Evolutionary conservation across 2,797 vertebrate genomes (phyloP).

Genomic region (Enteromius paludinosus): DNA sequence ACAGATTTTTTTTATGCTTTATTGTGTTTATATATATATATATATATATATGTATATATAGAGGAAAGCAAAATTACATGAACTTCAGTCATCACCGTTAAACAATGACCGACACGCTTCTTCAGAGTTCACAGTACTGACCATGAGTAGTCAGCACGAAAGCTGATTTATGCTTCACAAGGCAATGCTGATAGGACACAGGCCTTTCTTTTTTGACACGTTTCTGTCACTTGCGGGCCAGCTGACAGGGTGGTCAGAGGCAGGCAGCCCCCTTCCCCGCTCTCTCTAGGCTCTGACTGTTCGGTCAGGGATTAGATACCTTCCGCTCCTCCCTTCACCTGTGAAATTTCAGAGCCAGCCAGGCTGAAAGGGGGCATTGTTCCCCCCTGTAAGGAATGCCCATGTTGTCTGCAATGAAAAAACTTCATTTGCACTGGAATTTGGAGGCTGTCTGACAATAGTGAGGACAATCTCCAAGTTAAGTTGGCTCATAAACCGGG

Average conservation of each 20-base stretch:
- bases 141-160: background rate
- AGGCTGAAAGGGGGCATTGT: slow-evolving; percentile 95
- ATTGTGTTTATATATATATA: background rate
- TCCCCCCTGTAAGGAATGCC: slow-evolving; percentile 88
- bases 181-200: slow-evolving; percentile 55
- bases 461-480: slow-evolving; percentile 64
- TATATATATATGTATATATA: background rate
- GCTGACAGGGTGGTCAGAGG: slow-evolving; percentile 66
- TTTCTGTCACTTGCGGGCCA: slow-evolving; percentile 65
- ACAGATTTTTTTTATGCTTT: too few species aligned
- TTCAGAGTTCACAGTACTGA: slow-evolving; percentile 9
- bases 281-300: slow-evolving; percentile 33
- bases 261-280: slow-evolving; percentile 1
- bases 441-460: slow-evolving; percentile 91
- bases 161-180: slow-evolving; percentile 59
- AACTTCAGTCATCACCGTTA: background rate
- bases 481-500: slow-evolving; percentile 43
- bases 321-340: slow-evolving; percentile 91
- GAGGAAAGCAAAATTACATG: background rate
- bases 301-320: slow-evolving; percentile 83
- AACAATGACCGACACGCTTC: background rate
- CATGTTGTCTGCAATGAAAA: slow-evolving; percentile 88
- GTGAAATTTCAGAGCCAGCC: slow-evolving; percentile 91
- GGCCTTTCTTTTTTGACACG: slow-evolving; percentile 60
- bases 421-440: slow-evolving; percentile 95